Base-by-base conservation (phyloP, 2,113 vertebrate genomes). In the Cavia aperea region DNA sequence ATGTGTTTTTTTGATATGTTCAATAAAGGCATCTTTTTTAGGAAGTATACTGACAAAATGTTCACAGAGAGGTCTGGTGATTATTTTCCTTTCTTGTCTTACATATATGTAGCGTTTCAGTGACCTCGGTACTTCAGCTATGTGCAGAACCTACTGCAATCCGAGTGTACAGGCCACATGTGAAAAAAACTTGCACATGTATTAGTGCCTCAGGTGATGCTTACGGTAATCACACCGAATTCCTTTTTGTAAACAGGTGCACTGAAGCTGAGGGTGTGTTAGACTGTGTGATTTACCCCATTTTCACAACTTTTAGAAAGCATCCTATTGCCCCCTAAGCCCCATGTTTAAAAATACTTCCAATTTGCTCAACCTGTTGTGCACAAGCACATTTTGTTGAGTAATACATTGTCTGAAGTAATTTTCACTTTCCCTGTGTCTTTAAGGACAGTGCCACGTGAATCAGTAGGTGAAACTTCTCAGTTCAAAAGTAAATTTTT, bases 21-120 rank as follows among this genome's bases (percentile, higher is more conserved):
- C 49, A 96, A 93, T 96, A 96, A 96, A 51, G 95, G 23, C 14
- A 90, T 39, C 92, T 58, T 62, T 68, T 68, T 60, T 75, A 92
- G 88, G 51, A 89, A 60, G 13, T 82, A 31, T 81, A 60, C 36
- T 85, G 43, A 13, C 23, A 93, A 85, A 92, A 63, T 86, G 24
- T 46, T 78, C 4, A 56, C 62, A 51, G 26, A 81, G 66, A 92
- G 18, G 94, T 86, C 36, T 88, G 82, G 66, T 93, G 75, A 72
- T 96, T 96, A 86, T 95, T 95, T 93, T 91, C 10, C 43, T 87
- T 2, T 70, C 75, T 58, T 15, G 43, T 81, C 24, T 63, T 66
- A 56, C 36, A 15, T 49, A 4, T 75, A 2, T 43, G 0, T 86
- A 2, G 21, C 26, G 15, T 83, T 89, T 85, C 29, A 62, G 46